Evolutionary conservation across 2,888 invertebrate species (phyloP).

Genomic region (Cheilosia urbana): DNA sequence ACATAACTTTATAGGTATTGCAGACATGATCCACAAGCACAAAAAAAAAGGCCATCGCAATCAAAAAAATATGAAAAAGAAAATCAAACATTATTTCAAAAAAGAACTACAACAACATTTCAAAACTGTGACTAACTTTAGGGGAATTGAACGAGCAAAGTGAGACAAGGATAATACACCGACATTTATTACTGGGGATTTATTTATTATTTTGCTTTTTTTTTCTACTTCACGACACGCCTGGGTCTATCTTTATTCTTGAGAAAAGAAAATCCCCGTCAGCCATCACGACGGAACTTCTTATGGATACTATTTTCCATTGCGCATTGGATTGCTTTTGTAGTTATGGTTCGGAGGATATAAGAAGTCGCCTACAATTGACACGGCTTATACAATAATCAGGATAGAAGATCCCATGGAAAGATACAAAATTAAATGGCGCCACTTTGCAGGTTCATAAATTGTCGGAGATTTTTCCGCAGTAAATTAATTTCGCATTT

Average conservation of each 20-base stretch:
- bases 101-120: slow-evolving; percentile 13
- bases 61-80: slow-evolving; percentile 8
- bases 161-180: slow-evolving; percentile 54
- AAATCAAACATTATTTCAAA: slow-evolving; percentile 51
- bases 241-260: slow-evolving; percentile 8
- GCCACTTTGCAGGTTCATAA: slow-evolving; percentile 57
- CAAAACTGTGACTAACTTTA: slow-evolving; percentile 26
- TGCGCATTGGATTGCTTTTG: slow-evolving; percentile 13
- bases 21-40: background rate
- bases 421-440: slow-evolving; percentile 54
- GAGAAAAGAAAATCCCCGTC: no score
- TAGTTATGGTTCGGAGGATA: slow-evolving; percentile 4
- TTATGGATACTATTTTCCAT: background rate
- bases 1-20: slow-evolving; percentile 34
- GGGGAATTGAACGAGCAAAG: slow-evolving; percentile 47
- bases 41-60: background rate
- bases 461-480: slow-evolving; percentile 31
- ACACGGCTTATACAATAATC: slow-evolving; percentile 45
- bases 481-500: slow-evolving; percentile 33
- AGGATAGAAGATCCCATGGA: slow-evolving; percentile 29
- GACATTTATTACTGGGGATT: slow-evolving; percentile 53
- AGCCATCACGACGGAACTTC: background rate
- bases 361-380: slow-evolving; percentile 34
- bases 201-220: slow-evolving; percentile 9
- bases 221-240: background rate